Evolutionary conservation across 2,113 vertebrate species (phyloP), one percentile per base, ranked within the genome.

Genomic region (Gavialis gangeticus): DNA sequence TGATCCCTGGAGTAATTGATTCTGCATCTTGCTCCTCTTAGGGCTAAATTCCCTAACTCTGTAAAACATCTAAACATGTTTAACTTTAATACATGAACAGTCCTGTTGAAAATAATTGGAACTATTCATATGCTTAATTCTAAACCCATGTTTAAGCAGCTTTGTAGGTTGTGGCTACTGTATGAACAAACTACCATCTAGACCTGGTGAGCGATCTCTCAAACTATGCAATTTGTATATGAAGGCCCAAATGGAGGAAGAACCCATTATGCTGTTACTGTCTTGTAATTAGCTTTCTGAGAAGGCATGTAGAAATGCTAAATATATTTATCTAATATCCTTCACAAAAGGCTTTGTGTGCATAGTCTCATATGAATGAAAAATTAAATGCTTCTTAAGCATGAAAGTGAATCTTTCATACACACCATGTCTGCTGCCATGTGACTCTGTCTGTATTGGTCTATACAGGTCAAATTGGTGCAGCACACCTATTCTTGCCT

Each of bases 401-500:
- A 15, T 84, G 19, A 34, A 16, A 6, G 58, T 67, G 88, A 28
- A 13, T 76, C 82, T 94, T 34, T 4, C 3, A 2, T 66, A 54
- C 54, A 58, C n/a, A 58, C 6, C 34, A 1, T 79, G 0, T 2
- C 10, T 55, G 21, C 75, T 87, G 79, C 87, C 81, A 1, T 55
- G 5, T 97, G 82, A 96, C 79, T 1, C 2, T 66, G 6, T 17
- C 13, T 66, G 58, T 69, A 2, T 93, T 95, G 82, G 56, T 93
- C 73, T 82, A 59, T 89, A 18, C 93, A 99, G 99, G 99, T 99
- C 93, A 99, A 99, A 96, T 97, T 99, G 97, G 99, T 99, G 94
- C 99, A 99, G 98, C 99, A 99, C 96, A 99, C 99, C 90, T 99
- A 99, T 97, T 99, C 99, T 88, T 99, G 99, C 97, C 98, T 99